Conservation (phyloP, 2,888 invertebrate species). For the Drosophila colorata region DNA sequence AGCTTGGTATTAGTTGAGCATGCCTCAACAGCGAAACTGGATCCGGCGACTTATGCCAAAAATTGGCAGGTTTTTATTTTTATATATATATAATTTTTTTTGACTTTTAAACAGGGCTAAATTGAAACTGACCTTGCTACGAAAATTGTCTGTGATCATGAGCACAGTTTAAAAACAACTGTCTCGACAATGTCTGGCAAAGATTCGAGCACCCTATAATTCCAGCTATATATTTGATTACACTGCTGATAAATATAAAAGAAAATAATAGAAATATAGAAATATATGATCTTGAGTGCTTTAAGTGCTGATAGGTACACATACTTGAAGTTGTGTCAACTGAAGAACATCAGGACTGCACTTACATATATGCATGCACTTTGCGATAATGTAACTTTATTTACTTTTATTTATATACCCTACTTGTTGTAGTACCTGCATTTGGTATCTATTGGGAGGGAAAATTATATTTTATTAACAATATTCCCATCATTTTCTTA, state of each 20-base stretch:
- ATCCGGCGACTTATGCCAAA: slow-evolving; percentile 10
- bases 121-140: slow-evolving; percentile 39
- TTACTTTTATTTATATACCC: background rate
- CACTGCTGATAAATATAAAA: background rate
- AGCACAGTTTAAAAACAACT: slow-evolving; percentile 20
- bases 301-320: background rate
- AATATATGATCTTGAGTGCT: no score
- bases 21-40: slow-evolving; percentile 35
- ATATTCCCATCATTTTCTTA: slow-evolving; percentile 11
- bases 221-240: background rate
- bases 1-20: background rate
- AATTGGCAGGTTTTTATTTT: slow-evolving; percentile 16
- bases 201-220: background rate
- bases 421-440: no score
- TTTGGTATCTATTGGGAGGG: no score
- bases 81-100: background rate
- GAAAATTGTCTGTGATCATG: slow-evolving; percentile 20
- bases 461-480: no score
- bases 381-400: background rate
- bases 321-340: background rate
- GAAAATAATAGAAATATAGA: background rate
- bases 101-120: slow-evolving; percentile 30
- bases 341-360: no score
- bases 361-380: background rate
- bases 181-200: slow-evolving; percentile 16